phyloP scores from a whole-genome alignment of 64 coral and sea anemone species.

The Montipora sp. region DNA sequence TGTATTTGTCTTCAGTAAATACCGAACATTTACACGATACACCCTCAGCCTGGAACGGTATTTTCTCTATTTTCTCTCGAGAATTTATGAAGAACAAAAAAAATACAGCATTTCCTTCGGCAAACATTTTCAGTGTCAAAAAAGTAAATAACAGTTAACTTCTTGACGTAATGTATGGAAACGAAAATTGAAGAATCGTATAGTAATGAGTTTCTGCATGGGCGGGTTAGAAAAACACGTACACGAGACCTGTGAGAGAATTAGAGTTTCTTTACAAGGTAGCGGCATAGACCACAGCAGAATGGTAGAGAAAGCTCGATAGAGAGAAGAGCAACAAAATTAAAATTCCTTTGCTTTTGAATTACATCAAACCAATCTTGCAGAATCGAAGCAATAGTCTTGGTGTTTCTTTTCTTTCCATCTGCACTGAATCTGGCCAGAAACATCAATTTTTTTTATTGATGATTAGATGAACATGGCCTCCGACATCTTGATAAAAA shows the following conservation, averaged over 20 bases:
- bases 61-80: constrained; percentile 11
- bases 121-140: neutral
- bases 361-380: no score
- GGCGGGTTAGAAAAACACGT: no score
- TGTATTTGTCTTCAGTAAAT: no score
- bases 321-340: neutral
- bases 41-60: neutral
- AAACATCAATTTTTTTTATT: no score
- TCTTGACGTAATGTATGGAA: neutral
- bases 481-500: neutral
- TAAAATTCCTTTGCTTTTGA: neutral
- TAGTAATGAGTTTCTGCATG: no score
- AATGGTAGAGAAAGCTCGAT: neutral
- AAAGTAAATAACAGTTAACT: neutral
- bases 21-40: neutral
- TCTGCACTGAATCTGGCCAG: no score
- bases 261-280: neutral
- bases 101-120: constrained; percentile 33
- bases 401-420: no score
- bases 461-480: no score
- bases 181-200: neutral
- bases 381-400: no score
- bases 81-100: constrained; percentile 21
- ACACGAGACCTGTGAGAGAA: neutral
- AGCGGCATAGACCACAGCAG: neutral